Conservation (phyloP, 2,888 invertebrate genomes). For the Campoplex nolae region DNA sequence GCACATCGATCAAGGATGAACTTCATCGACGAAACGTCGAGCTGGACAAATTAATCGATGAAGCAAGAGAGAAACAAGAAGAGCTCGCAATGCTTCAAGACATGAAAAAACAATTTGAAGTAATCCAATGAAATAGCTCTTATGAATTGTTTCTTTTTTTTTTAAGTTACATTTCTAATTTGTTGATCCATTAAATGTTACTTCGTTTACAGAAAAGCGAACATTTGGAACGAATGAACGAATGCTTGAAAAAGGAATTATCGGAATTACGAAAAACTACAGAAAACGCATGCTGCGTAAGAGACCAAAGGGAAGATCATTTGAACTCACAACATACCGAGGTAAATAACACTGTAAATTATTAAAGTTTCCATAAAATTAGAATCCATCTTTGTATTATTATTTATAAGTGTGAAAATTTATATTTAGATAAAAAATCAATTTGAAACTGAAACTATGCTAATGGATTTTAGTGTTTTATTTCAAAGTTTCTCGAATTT, state of each 20-base stretch:
- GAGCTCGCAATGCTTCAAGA: slow-evolving; percentile 67
- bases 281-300: slow-evolving; percentile 41
- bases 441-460: not conserved
- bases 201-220: slow-evolving; percentile 60
- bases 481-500: not conserved
- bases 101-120: slow-evolving; percentile 69
- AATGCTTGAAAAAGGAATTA: slow-evolving; percentile 64
- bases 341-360: slow-evolving; percentile 17
- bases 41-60: slow-evolving; percentile 60
- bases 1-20: slow-evolving; percentile 59
- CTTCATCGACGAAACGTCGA: slow-evolving; percentile 61
- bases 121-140: slow-evolving; percentile 9
- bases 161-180: not conserved
- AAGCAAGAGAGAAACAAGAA: slow-evolving; percentile 66
- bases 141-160: too few species aligned
- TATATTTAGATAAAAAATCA: not conserved
- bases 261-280: slow-evolving; percentile 30
- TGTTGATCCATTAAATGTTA: not conserved
- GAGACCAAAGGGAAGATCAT: not conserved
- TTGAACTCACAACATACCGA: slow-evolving; percentile 18
- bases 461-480: not conserved
- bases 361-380: too few species aligned
- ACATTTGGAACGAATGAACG: slow-evolving; percentile 64
- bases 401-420: not conserved
- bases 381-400: too few species aligned